These are phyloP conservation scores for Silurus glanis DNA, from an alignment of 2,113 vertebrate genomes.

Conservation along the genomic window DNA sequence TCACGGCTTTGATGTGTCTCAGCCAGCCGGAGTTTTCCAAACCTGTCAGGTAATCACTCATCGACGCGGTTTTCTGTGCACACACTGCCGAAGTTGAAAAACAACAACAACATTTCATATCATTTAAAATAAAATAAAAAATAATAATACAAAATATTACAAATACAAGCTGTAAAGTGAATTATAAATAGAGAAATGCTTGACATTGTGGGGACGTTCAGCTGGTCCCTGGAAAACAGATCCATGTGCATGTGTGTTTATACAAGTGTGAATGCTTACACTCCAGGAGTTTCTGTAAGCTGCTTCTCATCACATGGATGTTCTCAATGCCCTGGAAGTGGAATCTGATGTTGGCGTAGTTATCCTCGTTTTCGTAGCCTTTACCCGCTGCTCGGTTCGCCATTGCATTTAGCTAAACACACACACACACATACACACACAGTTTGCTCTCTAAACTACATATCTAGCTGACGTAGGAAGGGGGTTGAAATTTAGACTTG, in stretches of 20 bases:
- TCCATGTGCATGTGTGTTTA: neutral
- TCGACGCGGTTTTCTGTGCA: conserved; percentile 76
- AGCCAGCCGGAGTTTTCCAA: conserved; percentile 83
- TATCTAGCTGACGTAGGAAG: too few species aligned
- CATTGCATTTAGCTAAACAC: conserved; percentile 75
- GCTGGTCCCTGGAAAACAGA: neutral
- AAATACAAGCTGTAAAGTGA: neutral
- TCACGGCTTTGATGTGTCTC: conserved; percentile 81
- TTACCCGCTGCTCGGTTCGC: conserved; percentile 82
- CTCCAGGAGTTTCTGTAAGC: conserved; percentile 81
- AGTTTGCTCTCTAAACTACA: too few species aligned
- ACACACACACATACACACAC: conserved; percentile 14
- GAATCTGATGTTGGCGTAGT: conserved; percentile 79
- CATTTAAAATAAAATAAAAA: neutral
- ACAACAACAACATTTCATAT: neutral
- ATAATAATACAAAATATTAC: neutral
- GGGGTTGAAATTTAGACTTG: neutral
- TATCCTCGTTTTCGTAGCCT: conserved; percentile 81
- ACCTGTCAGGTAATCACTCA: conserved; percentile 81
- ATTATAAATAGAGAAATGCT: neutral
- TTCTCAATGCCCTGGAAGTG: conserved; percentile 84
- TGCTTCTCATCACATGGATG: conserved; percentile 82
- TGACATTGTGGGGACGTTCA: neutral
- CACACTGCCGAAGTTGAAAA: conserved; percentile 66
- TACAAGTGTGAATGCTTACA: conserved; percentile 57